phyloP scores from a whole-genome alignment of 2,888 invertebrate species.

The Habroteleia sp. region DNA sequence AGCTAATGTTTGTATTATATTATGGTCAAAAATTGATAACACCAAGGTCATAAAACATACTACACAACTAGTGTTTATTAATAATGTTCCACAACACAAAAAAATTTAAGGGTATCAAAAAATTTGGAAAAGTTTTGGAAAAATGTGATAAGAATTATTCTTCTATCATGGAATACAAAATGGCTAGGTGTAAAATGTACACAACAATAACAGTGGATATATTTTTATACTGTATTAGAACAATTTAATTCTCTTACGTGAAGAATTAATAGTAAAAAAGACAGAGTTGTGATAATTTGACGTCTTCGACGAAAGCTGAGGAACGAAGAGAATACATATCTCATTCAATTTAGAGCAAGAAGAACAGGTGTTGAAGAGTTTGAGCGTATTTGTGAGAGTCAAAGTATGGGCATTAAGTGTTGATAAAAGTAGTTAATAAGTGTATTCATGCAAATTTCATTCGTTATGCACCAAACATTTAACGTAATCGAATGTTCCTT shows the following conservation, averaged over 20 bases:
- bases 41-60: constrained; percentile 7
- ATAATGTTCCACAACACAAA: constrained; percentile 23
- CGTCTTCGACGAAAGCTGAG: constrained; percentile 68
- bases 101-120: constrained; percentile 4
- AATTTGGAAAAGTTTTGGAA: constrained; percentile 19
- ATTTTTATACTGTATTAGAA: constrained; percentile 21
- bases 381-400: constrained; percentile 65
- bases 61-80: constrained; percentile 39
- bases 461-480: too few relatives aligned
- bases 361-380: constrained; percentile 75
- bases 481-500: too few relatives aligned
- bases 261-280: constrained; percentile 32
- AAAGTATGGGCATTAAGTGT: constrained; percentile 62
- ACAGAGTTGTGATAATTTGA: constrained; percentile 54
- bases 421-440: constrained; percentile 45
- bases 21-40: not conserved
- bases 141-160: constrained; percentile 18
- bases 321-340: constrained; percentile 62
- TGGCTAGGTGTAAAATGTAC: constrained; percentile 23
- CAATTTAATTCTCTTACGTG: constrained; percentile 43
- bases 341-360: constrained; percentile 74
- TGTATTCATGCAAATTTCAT: constrained; percentile 40
- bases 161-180: constrained; percentile 17
- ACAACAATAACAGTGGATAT: constrained; percentile 25
- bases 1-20: too few relatives aligned